These are phyloP conservation scores for Ifrita kowaldi DNA, from an alignment of 2,113 vertebrate genomes.

Conservation along the genomic window DNA sequence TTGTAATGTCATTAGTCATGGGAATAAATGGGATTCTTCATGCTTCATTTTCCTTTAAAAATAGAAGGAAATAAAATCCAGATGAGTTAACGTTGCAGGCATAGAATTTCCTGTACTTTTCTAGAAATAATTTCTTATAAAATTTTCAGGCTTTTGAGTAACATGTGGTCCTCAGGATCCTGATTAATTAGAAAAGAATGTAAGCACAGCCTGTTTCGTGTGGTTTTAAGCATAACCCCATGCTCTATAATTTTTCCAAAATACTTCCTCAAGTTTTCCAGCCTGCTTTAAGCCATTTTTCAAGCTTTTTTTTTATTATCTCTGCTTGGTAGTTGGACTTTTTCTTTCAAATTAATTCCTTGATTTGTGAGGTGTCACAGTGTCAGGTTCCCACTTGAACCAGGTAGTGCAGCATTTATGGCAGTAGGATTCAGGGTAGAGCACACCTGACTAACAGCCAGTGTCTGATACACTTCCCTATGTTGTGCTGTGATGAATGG, in stretches of 20 bases:
- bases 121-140: background rate
- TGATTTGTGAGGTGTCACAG: background rate
- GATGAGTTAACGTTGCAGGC: background rate
- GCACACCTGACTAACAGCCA: background rate
- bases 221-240: background rate
- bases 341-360: background rate
- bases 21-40: background rate
- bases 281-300: background rate
- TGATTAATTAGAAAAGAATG: background rate
- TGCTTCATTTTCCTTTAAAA: background rate
- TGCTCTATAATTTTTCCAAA: background rate
- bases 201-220: background rate
- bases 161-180: background rate
- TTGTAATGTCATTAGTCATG: background rate
- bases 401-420: background rate
- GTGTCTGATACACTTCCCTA: background rate
- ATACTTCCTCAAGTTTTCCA: background rate
- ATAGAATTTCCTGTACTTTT: background rate
- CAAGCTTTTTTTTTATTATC: background rate
- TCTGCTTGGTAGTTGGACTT: background rate
- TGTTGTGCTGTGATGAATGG: background rate
- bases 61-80: background rate
- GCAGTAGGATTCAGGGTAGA: background rate
- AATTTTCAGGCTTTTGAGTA: background rate
- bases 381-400: background rate